Percentiles rank a stretch among this genome's conserved stretches.
These are phyloP conservation scores for Xestia ashworthii DNA, from an alignment of 2,888 invertebrate species.

Conservation along the genomic window DNA sequence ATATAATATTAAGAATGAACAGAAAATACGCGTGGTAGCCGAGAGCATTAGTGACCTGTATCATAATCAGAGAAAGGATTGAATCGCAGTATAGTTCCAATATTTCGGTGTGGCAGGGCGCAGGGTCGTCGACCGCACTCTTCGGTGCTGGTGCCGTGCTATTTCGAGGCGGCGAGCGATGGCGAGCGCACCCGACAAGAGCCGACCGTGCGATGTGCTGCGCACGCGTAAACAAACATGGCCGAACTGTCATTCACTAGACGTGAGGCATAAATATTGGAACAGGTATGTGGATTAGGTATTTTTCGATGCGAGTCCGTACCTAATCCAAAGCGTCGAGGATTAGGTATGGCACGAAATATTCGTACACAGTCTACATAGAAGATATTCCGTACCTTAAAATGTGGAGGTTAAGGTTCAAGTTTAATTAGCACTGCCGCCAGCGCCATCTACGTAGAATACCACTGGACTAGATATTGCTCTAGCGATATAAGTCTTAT, in stretches of 20 bases:
- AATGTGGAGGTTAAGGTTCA: too few relatives aligned
- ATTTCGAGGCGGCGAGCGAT: constrained; percentile 87
- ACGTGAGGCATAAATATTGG: too few relatives aligned
- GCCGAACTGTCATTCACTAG: constrained; percentile 89
- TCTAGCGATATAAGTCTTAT: too few relatives aligned
- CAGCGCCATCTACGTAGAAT: too few relatives aligned
- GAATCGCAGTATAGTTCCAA: constrained; percentile 83
- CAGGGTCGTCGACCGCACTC: constrained; percentile 88
- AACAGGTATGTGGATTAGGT: too few relatives aligned
- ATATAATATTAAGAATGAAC: constrained; percentile 52
- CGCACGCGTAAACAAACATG: constrained; percentile 89
- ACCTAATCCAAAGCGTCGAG: too few relatives aligned
- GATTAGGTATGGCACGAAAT: too few relatives aligned
- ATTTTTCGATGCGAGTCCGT: too few relatives aligned
- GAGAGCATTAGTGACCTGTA: constrained; percentile 73
- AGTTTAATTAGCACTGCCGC: too few relatives aligned
- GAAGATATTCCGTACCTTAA: too few relatives aligned
- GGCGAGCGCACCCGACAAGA: constrained; percentile 81
- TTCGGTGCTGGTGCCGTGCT: constrained; percentile 86
- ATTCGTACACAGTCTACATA: too few relatives aligned
- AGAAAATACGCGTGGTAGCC: constrained; percentile 56
- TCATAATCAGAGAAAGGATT: constrained; percentile 81
- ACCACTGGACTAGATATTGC: too few relatives aligned
- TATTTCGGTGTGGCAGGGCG: constrained; percentile 88
- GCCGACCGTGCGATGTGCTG: constrained; percentile 81